Evolutionary conservation across 2,113 vertebrate genomes (phyloP).

Genomic region (Cacatua alba): DNA sequence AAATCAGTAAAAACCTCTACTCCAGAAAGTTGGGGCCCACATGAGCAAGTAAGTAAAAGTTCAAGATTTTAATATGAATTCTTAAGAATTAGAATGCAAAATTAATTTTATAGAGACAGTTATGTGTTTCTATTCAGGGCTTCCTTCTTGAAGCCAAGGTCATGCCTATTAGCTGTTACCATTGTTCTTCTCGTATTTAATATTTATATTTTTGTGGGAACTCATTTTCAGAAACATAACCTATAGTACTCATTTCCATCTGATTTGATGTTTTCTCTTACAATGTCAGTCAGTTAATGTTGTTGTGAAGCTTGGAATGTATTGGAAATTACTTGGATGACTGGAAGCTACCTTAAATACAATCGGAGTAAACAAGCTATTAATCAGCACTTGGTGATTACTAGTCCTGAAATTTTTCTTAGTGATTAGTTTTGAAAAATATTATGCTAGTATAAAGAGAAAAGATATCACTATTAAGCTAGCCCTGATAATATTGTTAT

Average conservation of each 20-base stretch:
- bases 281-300: background rate
- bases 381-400: background rate
- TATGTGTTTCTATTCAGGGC: background rate
- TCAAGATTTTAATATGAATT: background rate
- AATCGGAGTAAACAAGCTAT: background rate
- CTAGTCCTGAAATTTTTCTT: background rate
- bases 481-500: background rate
- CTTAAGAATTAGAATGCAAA: background rate
- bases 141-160: background rate
- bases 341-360: conserved; percentile 7
- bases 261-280: background rate
- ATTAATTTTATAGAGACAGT: background rate
- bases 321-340: background rate
- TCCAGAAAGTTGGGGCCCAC: background rate
- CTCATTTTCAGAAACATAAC: background rate
- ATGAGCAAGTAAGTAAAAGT: background rate
- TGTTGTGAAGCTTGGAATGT: background rate
- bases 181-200: background rate
- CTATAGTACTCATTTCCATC: background rate
- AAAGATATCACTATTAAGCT: background rate
- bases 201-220: background rate
- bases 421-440: background rate
- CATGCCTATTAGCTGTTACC: background rate
- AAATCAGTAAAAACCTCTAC: background rate
- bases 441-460: background rate